phyloP scores from a whole-genome alignment of 2,113 vertebrate genomes.

The Ibidorhyncha struthersii region DNA sequence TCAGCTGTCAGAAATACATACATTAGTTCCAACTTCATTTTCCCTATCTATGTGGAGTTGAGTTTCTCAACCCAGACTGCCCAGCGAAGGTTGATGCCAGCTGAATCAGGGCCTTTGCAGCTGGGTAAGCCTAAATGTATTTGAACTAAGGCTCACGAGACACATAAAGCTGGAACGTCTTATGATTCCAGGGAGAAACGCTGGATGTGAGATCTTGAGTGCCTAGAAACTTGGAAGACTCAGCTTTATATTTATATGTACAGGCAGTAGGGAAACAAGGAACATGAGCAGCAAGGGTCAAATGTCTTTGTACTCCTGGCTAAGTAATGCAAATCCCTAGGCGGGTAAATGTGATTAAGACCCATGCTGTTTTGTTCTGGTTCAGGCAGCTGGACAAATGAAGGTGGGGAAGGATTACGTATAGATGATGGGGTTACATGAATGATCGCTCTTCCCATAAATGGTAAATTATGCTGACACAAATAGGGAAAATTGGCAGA shows the following conservation, averaged over 20 bases:
- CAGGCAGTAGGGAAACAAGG: neutral
- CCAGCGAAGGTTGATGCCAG: neutral
- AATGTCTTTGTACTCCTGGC: neutral
- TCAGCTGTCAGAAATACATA: neutral
- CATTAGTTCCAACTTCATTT: neutral
- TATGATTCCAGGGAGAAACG: neutral
- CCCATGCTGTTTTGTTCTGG: neutral
- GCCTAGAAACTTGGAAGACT: neutral
- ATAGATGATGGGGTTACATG: neutral
- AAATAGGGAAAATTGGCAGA: neutral
- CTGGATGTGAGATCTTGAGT: neutral
- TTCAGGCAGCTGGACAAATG: neutral
- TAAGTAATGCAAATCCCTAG: neutral
- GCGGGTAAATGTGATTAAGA: neutral
- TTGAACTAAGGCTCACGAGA: neutral
- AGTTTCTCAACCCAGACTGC: neutral
- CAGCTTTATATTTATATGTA: neutral
- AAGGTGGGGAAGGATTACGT: neutral
- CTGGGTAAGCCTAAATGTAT: neutral
- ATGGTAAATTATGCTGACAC: neutral
- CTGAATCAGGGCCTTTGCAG: neutral
- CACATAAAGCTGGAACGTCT: neutral
- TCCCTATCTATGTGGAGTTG: accelerated
- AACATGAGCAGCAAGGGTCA: neutral
- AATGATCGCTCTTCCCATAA: neutral